Evolutionary conservation across 2,797 vertebrate genomes (phyloP).

Genomic region (Sylvilagus floridanus): DNA sequence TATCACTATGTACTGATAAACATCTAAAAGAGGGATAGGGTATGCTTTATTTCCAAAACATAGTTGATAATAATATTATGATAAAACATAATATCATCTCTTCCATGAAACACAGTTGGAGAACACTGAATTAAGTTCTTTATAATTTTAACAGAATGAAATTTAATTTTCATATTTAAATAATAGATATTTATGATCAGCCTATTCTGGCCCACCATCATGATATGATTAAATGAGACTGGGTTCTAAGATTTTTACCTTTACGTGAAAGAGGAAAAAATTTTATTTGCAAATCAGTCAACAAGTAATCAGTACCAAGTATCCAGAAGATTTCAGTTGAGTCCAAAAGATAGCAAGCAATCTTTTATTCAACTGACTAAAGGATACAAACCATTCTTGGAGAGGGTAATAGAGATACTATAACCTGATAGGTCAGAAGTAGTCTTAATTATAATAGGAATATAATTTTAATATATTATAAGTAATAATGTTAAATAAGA

Average conservation of each 20-base stretch:
- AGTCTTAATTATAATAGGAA: slow-evolving; percentile 24
- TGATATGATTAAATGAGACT: slow-evolving; percentile 5
- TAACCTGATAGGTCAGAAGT: background rate
- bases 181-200: background rate
- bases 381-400: background rate
- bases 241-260: slow-evolving; percentile 30
- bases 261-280: slow-evolving; percentile 24
- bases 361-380: slow-evolving; percentile 22
- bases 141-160: slow-evolving; percentile 41
- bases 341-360: slow-evolving; percentile 4
- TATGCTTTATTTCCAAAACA: slow-evolving; percentile 40
- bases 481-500: slow-evolving; percentile 24
- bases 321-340: slow-evolving; percentile 5
- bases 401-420: slow-evolving; percentile 16
- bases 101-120: slow-evolving; percentile 34
- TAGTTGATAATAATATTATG: slow-evolving; percentile 7
- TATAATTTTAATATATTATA: background rate
- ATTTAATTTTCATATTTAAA: slow-evolving; percentile 50
- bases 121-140: slow-evolving; percentile 39
- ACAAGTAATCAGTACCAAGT: background rate
- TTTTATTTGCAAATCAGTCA: slow-evolving; percentile 32
- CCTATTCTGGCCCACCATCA: slow-evolving; percentile 14
- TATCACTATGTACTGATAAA: background rate
- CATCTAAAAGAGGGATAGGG: background rate
- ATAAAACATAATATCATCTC: slow-evolving; percentile 21